phyloP scores from a whole-genome alignment of 2,888 invertebrate species.

The Tupiocoris notatus region DNA sequence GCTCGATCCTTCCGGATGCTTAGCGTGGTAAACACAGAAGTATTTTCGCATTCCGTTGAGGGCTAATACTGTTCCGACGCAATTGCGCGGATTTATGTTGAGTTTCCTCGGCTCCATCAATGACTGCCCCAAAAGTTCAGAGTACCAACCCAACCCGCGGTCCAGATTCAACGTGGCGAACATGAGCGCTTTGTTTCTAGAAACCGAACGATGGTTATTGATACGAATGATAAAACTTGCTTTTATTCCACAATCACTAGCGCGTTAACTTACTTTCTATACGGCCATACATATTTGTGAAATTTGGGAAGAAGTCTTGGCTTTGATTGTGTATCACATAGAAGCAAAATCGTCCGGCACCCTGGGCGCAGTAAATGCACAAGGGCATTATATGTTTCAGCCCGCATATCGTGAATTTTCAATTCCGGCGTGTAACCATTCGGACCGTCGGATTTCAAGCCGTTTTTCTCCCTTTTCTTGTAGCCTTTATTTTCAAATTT shows the following conservation, averaged over 20 bases:
- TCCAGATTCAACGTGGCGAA: slow-evolving; percentile 93
- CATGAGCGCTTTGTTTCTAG: slow-evolving; percentile 90
- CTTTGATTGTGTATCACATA: slow-evolving; percentile 86
- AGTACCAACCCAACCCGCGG: slow-evolving; percentile 77
- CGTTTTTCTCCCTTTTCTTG: slow-evolving; percentile 53
- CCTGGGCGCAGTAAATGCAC: slow-evolving; percentile 87
- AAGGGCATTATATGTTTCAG: slow-evolving; percentile 93
- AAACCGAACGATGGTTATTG: slow-evolving; percentile 32
- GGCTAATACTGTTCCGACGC: slow-evolving; percentile 92
- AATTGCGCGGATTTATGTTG: slow-evolving; percentile 92
- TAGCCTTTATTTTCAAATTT: slow-evolving; percentile 57
- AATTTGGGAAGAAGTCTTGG: slow-evolving; percentile 84
- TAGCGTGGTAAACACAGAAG: slow-evolving; percentile 98
- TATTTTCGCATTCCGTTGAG: slow-evolving; percentile 96
- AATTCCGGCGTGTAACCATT: slow-evolving; percentile 62
- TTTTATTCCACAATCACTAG: neutral
- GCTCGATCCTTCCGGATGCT: slow-evolving; percentile 74
- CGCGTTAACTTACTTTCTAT: slow-evolving; percentile 75
- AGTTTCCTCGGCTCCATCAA: slow-evolving; percentile 78
- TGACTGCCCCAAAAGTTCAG: slow-evolving; percentile 81
- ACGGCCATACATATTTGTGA: slow-evolving; percentile 92
- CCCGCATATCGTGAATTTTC: slow-evolving; percentile 84
- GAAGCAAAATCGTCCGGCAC: slow-evolving; percentile 85
- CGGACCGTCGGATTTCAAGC: slow-evolving; percentile 45
- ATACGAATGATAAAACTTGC: neutral